Evolutionary conservation across 2,113 vertebrate species (phyloP).

Genomic region (Silurus asotus): DNA sequence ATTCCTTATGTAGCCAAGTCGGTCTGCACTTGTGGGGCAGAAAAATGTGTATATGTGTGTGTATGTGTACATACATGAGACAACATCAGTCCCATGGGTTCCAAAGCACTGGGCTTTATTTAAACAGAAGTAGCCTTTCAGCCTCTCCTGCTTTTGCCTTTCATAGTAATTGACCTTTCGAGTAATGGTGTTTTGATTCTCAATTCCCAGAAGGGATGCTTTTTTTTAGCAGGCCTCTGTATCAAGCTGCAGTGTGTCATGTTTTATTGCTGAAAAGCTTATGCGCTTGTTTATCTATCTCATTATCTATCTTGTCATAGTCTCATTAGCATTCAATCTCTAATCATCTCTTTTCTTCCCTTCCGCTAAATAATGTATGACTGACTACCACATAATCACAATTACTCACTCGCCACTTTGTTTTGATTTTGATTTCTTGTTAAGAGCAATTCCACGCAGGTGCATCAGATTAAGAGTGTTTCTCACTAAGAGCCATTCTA

Average conservation of each 20-base stretch:
- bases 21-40: background rate
- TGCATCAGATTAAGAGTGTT: slow-evolving; percentile 31
- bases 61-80: background rate
- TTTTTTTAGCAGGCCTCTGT: slow-evolving; percentile 20
- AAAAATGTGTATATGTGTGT: background rate
- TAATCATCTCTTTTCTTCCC: slow-evolving; percentile 36
- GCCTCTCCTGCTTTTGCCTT: slow-evolving; percentile 34
- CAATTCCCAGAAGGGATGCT: slow-evolving; percentile 22
- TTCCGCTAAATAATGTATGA: slow-evolving; percentile 41
- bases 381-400: slow-evolving; percentile 35
- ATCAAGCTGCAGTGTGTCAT: slow-evolving; percentile 27
- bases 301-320: slow-evolving; percentile 42
- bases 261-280: slow-evolving; percentile 34
- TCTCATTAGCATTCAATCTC: slow-evolving; percentile 37
- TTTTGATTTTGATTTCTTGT: slow-evolving; percentile 36
- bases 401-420: slow-evolving; percentile 36
- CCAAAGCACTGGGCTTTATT: slow-evolving; percentile 14
- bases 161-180: slow-evolving; percentile 52
- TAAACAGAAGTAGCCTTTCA: slow-evolving; percentile 35
- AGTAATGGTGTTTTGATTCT: slow-evolving; percentile 39
- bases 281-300: slow-evolving; percentile 53
- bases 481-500: slow-evolving; percentile 31
- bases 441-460: slow-evolving; percentile 34
- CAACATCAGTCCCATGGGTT: background rate
- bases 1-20: background rate